phyloP scores from a whole-genome alignment of 1,140 invertebrate species.

The Mylabris phalerata region DNA sequence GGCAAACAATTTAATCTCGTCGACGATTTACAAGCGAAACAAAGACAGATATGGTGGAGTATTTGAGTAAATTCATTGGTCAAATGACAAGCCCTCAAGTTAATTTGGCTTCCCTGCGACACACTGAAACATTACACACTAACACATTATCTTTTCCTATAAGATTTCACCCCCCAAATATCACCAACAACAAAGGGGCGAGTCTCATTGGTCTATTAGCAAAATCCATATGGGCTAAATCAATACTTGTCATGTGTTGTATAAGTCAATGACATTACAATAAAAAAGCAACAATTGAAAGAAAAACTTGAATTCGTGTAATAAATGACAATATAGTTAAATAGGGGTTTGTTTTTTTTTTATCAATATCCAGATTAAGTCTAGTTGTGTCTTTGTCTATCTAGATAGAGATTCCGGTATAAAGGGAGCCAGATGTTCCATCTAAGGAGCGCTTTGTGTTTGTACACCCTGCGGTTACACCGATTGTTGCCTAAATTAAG shows the following conservation, averaged over 20 bases:
- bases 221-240: conserved; percentile 11
- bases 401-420: background rate
- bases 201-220: conserved; percentile 12
- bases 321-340: no score
- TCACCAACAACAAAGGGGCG: conserved; percentile 4
- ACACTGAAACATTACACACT: conserved; percentile 2
- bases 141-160: background rate
- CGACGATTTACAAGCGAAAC: no score
- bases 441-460: conserved; percentile 13
- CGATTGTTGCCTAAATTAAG: conserved; percentile 23
- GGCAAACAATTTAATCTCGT: no score
- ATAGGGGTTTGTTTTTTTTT: no score
- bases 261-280: background rate
- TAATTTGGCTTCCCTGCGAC: conserved; percentile 9
- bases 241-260: background rate
- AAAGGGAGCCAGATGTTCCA: conserved; percentile 13
- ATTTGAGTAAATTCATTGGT: background rate
- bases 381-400: no score
- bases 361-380: no score
- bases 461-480: conserved; percentile 11
- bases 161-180: conserved; percentile 5
- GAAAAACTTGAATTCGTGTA: no score
- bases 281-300: no score
- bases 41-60: no score
- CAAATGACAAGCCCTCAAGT: conserved; percentile 13